Base-by-base conservation (phyloP, 2,113 vertebrate species). In the Calypte anna region DNA sequence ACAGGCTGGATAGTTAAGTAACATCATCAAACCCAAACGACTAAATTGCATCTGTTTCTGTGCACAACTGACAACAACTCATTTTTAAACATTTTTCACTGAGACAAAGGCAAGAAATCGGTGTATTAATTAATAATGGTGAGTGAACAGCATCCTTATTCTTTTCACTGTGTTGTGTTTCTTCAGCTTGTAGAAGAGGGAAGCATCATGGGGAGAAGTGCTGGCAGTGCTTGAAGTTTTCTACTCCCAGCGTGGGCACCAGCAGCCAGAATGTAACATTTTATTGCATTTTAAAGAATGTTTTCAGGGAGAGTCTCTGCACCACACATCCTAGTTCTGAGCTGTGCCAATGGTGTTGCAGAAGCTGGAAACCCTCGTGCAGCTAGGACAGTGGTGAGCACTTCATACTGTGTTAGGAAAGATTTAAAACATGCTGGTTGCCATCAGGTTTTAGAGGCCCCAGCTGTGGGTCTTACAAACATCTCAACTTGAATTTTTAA, bases 181-280 rank as follows among this genome's bases (percentile, higher is more conserved):
- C 66, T 40, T 58, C n/a, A 3, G 43, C 36, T 70, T 70, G 62
- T 38, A 31, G 33, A 61, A 86, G 18, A 4, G 51, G 13, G 10
- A 44, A 79, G 53, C 31, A 79, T 66, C 0, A 0, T 13, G 28
- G 3, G 2, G 36, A 62, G 44, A 62, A 67, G n/a, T 13, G 24
- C 61, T 75, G n/a, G 28, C 17, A 7, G 23, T 72, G 48, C 43
- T 27, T 44, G 74, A 58, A 2, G 2, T 10, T 59, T 85, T 55
- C 78, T 36, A 50, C 17, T 54, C 7, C 22, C 21, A 38, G 43
- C 0, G 1, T 4, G 15, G 31, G 12, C 40, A 76, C 10, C 2
- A 1, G 48, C 58, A 76, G 31, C 59, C 15, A 25, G 1, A 59
- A 27, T 3, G 6, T 6, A 63, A 23, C 14, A 24, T 80, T 87